These are phyloP conservation scores for Hydrozoanthus tunicans DNA, from an alignment of 64 coral and sea anemone genomes.

Conservation along the genomic window DNA sequence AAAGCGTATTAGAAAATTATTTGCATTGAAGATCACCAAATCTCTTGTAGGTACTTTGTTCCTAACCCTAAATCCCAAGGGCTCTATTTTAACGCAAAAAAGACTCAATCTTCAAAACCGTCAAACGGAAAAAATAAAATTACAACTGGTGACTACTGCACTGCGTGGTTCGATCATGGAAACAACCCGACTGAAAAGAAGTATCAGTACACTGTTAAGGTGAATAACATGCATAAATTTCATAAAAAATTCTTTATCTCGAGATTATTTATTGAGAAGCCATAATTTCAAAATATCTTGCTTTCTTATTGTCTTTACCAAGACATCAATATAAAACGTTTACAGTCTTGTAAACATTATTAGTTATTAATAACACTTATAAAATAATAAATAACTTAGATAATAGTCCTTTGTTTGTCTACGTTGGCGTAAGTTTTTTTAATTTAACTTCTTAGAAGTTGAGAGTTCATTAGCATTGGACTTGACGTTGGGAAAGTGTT, in stretches of 20 bases:
- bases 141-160: not conserved
- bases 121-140: not conserved
- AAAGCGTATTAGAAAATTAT: no score
- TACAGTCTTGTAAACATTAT: no score
- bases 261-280: no score
- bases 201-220: constrained; percentile 14
- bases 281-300: no score
- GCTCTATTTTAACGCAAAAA: not conserved
- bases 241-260: no score
- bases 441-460: no score
- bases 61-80: not conserved
- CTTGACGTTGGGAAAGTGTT: no score
- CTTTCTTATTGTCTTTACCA: no score
- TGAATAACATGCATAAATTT: not conserved
- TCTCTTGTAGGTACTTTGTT: constrained; percentile 6
- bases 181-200: not conserved
- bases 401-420: not conserved
- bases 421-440: no score
- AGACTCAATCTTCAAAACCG: not conserved
- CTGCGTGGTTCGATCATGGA: constrained; percentile 34
- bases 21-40: no score
- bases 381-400: not conserved
- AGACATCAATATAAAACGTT: not conserved
- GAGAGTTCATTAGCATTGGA: no score
- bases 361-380: not conserved